These are phyloP conservation scores for Aphaenogaster floridana DNA, from an alignment of 1,140 invertebrate genomes.

Conservation along the genomic window DNA sequence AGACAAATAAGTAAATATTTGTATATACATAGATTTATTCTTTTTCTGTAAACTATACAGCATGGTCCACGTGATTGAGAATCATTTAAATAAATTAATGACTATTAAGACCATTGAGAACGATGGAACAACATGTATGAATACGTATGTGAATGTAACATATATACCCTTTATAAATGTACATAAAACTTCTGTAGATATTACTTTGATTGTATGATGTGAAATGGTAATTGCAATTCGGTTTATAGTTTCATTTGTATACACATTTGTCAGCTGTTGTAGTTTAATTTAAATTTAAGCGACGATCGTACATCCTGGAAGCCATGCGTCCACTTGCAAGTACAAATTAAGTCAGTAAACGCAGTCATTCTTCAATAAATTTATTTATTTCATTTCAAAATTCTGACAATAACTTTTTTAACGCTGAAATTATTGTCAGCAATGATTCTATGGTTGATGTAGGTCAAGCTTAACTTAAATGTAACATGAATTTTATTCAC, in stretches of 20 bases:
- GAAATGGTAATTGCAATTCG: constrained; percentile 43
- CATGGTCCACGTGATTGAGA: constrained; percentile 67
- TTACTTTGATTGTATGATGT: constrained; percentile 38
- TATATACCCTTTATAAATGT: constrained; percentile 41
- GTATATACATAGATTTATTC: constrained; percentile 71
- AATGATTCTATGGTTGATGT: too few species aligned
- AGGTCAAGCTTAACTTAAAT: too few species aligned
- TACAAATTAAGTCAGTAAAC: neutral
- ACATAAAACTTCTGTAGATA: constrained; percentile 25
- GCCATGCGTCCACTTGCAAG: neutral
- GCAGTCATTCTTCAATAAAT: neutral
- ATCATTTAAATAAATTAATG: constrained; percentile 65
- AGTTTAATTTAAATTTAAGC: constrained; percentile 25
- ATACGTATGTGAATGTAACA: constrained; percentile 47
- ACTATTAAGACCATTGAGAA: constrained; percentile 51
- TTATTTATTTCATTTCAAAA: neutral
- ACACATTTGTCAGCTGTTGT: neutral
- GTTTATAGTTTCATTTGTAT: neutral
- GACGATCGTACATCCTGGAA: neutral
- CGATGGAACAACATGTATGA: constrained; percentile 21
- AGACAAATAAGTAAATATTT: neutral
- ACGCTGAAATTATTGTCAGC: neutral
- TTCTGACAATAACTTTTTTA: neutral
- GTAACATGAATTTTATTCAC: neutral
- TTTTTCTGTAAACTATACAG: constrained; percentile 69